phyloP scores from a whole-genome alignment of 1,140 invertebrate species.

The Sitodiplosis mosellana region DNA sequence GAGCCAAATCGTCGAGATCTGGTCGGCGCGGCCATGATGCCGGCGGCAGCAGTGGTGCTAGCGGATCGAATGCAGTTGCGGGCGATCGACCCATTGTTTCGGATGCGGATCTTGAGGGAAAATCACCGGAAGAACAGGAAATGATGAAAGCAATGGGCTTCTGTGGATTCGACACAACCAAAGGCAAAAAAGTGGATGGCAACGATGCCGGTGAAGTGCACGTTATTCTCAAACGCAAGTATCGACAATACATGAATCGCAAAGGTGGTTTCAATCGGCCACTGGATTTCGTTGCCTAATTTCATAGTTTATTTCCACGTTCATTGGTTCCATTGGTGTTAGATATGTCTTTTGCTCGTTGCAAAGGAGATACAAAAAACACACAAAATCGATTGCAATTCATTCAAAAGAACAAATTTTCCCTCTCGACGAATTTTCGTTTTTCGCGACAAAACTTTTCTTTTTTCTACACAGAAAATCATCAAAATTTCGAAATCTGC shows the following conservation, averaged over 20 bases:
- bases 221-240: constrained; percentile 89
- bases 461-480: no score
- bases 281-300: constrained; percentile 79
- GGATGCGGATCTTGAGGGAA: constrained; percentile 32
- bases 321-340: not conserved
- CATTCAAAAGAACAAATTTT: no score
- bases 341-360: no score
- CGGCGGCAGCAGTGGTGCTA: not conserved
- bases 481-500: not conserved
- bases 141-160: constrained; percentile 98
- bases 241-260: constrained; percentile 98
- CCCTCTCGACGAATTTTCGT: no score
- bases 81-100: constrained; percentile 20
- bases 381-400: no score
- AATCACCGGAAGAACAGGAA: constrained; percentile 79
- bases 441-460: no score
- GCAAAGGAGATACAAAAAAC: not conserved
- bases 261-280: constrained; percentile 98
- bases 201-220: constrained; percentile 87
- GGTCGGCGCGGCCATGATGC: not conserved
- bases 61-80: constrained; percentile 3
- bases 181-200: constrained; percentile 85
- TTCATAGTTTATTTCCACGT: not conserved
- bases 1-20: not conserved
- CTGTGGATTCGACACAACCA: constrained; percentile 83